These are phyloP conservation scores for Scaptomyza pallida DNA, from an alignment of 1,140 invertebrate species.

Conservation along the genomic window DNA sequence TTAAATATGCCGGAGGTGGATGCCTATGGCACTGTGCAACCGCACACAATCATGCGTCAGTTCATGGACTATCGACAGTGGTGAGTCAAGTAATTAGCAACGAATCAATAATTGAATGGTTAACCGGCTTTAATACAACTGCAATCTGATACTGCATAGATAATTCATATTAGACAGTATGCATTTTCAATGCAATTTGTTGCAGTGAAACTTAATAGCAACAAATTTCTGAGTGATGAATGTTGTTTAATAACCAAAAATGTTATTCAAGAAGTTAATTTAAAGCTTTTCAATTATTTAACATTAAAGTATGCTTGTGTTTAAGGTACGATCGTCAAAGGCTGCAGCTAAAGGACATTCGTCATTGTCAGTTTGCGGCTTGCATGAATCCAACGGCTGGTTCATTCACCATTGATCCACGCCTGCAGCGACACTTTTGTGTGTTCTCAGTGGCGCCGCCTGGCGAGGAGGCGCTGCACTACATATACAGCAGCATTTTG, in stretches of 20 bases:
- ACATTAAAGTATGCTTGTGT: no score
- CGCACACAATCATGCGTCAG: conserved; percentile 96
- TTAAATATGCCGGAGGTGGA: conserved; percentile 99
- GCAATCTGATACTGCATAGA: neutral
- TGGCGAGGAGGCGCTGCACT: conserved; percentile 89
- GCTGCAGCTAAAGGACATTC: conserved; percentile 95
- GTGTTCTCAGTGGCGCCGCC: conserved; percentile 96
- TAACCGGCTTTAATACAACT: neutral
- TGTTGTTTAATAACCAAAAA: no score
- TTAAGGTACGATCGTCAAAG: conserved; percentile 91
- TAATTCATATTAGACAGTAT: neutral
- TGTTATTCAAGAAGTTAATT: no score
- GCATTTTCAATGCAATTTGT: no score
- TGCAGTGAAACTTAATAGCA: neutral
- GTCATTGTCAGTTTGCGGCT: conserved; percentile 96
- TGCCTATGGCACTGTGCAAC: conserved; percentile 96
- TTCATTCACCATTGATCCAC: conserved; percentile 96
- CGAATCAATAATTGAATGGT: no score
- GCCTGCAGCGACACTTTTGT: conserved; percentile 96
- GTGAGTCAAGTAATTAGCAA: conserved; percentile 56
- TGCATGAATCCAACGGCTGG: conserved; percentile 99
- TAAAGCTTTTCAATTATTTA: no score
- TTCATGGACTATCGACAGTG: conserved; percentile 97
- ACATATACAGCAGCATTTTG: conserved; percentile 94
- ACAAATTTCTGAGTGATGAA: no score